A percentile compares a stretch with the other conserved stretches of the same genome.
Evolutionary conservation across 1,140 invertebrate species (phyloP).

Genomic region (Helicoverpa zea): DNA sequence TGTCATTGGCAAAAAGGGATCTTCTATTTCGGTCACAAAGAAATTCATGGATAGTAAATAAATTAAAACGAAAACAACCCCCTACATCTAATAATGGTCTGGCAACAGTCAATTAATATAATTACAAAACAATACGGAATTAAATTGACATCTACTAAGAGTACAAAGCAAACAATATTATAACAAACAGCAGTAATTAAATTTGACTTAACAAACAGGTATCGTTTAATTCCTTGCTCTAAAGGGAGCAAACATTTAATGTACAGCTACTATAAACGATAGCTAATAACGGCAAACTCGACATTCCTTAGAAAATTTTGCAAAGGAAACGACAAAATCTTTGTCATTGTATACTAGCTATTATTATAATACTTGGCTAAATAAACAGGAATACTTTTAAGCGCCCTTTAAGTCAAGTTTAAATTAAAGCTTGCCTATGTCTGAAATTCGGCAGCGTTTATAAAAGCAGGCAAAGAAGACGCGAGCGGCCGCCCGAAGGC

Average conservation of each 20-base stretch:
- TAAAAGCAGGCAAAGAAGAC: conserved; percentile 72
- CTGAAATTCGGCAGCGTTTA: conserved; percentile 78
- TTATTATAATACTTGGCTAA: conserved; percentile 60
- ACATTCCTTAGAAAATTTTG: conserved; percentile 36
- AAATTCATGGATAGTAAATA: not conserved
- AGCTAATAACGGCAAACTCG: conserved; percentile 6
- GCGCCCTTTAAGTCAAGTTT: conserved; percentile 75
- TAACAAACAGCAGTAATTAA: conserved; percentile 41
- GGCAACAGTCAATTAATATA: conserved; percentile 15
- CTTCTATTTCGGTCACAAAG: not conserved
- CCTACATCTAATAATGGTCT: not conserved
- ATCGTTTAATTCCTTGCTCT: conserved; percentile 45
- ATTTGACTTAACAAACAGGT: conserved; percentile 41
- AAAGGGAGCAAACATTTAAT: conserved; percentile 25
- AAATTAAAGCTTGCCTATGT: conserved; percentile 80
- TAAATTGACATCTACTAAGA: conserved; percentile 9
- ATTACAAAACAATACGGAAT: conserved; percentile 25
- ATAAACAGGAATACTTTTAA: conserved; percentile 70
- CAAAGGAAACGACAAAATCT: conserved; percentile 45
- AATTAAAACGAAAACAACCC: not conserved
- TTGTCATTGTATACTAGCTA: conserved; percentile 42
- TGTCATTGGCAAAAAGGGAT: not conserved
- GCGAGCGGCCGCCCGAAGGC: conserved; percentile 69
- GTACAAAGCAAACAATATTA: conserved; percentile 19
- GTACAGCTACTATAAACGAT: conserved; percentile 28